Conservation (phyloP, 2,113 vertebrate genomes). For the Equus przewalskii region DNA sequence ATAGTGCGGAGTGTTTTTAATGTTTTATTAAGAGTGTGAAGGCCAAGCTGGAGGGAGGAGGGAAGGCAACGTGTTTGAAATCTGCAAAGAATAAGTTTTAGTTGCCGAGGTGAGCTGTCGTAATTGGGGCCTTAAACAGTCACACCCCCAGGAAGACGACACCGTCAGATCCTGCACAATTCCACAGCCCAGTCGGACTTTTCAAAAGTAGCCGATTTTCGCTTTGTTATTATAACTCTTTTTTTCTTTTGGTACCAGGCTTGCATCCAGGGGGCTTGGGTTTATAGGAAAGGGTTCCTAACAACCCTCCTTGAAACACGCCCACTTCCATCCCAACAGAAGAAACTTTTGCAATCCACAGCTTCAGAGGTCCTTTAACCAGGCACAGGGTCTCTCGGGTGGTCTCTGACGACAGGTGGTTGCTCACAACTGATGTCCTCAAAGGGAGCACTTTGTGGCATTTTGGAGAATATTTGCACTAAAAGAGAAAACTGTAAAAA, state of each 20-base stretch:
- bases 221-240: slow-evolving; percentile 43
- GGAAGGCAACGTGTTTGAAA: slow-evolving; percentile 52
- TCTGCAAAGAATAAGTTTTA: slow-evolving; percentile 14
- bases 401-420: slow-evolving; percentile 79
- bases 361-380: slow-evolving; percentile 29
- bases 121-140: not conserved
- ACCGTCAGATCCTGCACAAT: not conserved
- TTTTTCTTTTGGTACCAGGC: not conserved
- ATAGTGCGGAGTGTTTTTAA: not conserved
- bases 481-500: slow-evolving; percentile 32
- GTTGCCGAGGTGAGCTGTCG: fast-evolving
- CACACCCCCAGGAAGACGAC: not conserved
- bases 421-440: slow-evolving; percentile 76
- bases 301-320: not conserved
- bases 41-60: slow-evolving; percentile 73
- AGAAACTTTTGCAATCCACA: not conserved
- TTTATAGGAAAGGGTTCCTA: not conserved
- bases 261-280: not conserved
- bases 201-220: not conserved
- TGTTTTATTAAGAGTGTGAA: slow-evolving; percentile 67
- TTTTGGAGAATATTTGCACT: slow-evolving; percentile 71
- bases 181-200: not conserved
- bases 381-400: slow-evolving; percentile 68
- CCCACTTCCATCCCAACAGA: slow-evolving; percentile 22
- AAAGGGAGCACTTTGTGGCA: slow-evolving; percentile 31